Percentiles rank a stretch among this genome's conserved stretches.
Evolutionary conservation across 2,888 invertebrate species (phyloP).

Genomic region (Aphidius colemani): DNA sequence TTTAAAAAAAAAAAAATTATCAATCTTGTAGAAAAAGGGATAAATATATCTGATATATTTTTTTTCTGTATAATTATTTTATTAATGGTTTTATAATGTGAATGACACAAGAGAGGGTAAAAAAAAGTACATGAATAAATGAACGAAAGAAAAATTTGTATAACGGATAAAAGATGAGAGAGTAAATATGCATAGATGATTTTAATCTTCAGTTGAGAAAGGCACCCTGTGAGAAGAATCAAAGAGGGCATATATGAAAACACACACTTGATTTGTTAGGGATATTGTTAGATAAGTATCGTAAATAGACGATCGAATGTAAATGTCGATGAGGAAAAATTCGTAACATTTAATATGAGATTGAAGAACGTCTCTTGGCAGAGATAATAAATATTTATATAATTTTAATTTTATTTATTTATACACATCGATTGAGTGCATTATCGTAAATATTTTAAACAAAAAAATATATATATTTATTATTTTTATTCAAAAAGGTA

Average conservation of each 20-base stretch:
- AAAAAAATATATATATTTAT: background rate
- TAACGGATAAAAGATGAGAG: constrained; percentile 9
- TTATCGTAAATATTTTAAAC: background rate
- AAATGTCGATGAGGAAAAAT: constrained; percentile 22
- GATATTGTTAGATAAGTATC: constrained; percentile 14
- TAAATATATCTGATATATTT: too few species aligned
- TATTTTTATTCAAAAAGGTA: background rate
- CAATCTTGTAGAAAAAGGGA: too few species aligned
- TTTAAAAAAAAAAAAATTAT: too few species aligned
- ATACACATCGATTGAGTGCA: background rate
- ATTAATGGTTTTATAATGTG: too few species aligned
- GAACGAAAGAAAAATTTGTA: constrained; percentile 18
- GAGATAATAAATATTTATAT: background rate
- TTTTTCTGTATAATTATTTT: too few species aligned
- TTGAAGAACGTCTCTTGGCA: constrained; percentile 9
- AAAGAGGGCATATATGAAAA: constrained; percentile 23
- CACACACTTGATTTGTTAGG: background rate
- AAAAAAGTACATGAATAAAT: constrained; percentile 3
- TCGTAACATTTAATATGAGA: constrained; percentile 23
- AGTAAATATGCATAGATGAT: background rate
- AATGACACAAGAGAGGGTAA: background rate
- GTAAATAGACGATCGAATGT: constrained; percentile 26
- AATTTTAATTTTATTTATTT: constrained; percentile 1
- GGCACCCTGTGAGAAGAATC: constrained; percentile 17
- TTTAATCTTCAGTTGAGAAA: background rate